These are phyloP conservation scores for Meliscaeva auricollis DNA, from an alignment of 2,888 invertebrate species.

Conservation along the genomic window DNA sequence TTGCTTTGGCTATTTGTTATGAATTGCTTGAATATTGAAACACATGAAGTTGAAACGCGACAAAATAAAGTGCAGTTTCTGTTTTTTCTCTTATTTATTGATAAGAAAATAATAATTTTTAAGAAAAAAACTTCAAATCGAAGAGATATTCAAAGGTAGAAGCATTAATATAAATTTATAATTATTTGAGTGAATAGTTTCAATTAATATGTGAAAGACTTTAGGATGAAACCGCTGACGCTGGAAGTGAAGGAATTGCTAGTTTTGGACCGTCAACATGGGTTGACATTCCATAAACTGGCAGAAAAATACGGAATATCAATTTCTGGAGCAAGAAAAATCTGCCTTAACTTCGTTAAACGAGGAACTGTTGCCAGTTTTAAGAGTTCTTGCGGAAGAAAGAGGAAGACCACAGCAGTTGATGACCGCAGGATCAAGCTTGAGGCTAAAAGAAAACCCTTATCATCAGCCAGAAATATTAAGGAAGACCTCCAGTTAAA, in stretches of 20 bases:
- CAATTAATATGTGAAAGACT: neutral
- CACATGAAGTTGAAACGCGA: too few species aligned
- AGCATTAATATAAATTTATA: neutral
- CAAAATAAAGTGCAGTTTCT: too few species aligned
- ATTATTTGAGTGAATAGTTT: neutral
- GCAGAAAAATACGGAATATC: neutral
- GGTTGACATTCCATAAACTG: neutral
- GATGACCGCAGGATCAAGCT: conserved; percentile 3
- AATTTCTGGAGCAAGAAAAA: neutral
- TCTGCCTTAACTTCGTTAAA: neutral
- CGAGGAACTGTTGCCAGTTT: neutral
- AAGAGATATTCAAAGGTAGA: neutral
- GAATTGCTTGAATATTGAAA: too few species aligned
- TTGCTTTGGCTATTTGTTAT: too few species aligned
- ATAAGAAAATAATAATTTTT: conserved; percentile 1
- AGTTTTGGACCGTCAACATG: conserved; percentile 1
- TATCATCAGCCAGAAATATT: neutral
- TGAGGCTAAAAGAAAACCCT: neutral
- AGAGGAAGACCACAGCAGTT: conserved; percentile 3
- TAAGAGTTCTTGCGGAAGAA: neutral
- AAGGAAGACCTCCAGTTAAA: neutral
- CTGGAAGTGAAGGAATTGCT: neutral
- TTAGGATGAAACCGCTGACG: neutral
- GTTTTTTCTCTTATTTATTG: neutral
- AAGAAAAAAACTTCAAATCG: neutral